Percentiles rank a stretch among this genome's conserved stretches.
phyloP scores from a whole-genome alignment of 2,113 vertebrate genomes.

The Silurus meridionalis region DNA sequence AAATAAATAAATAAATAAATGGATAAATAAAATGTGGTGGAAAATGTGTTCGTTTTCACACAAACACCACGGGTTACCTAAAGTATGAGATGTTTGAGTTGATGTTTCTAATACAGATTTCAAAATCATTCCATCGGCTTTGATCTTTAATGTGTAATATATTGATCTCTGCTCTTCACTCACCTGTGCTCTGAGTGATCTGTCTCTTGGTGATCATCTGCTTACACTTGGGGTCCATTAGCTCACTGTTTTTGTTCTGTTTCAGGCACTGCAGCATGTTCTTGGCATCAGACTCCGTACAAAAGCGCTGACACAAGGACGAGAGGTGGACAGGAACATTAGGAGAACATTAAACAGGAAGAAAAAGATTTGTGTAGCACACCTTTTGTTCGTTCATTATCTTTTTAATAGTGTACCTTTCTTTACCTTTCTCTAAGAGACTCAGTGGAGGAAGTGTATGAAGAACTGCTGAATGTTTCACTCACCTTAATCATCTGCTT shows the following conservation, averaged over 20 bases:
- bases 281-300: constrained; percentile 84
- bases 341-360: background rate
- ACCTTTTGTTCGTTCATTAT: background rate
- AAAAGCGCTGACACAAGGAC: constrained; percentile 77
- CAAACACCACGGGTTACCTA: too few species aligned
- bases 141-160: background rate
- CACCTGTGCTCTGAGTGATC: constrained; percentile 83
- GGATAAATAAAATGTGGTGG: too few species aligned
- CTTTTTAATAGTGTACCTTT: background rate
- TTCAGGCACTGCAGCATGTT: constrained; percentile 83
- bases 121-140: too few species aligned
- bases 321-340: background rate
- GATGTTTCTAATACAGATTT: too few species aligned
- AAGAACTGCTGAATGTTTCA: too few species aligned
- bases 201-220: constrained; percentile 92
- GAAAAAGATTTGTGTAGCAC: background rate
- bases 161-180: background rate
- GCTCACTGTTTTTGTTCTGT: constrained; percentile 87
- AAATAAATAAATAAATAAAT: too few species aligned
- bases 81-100: too few species aligned
- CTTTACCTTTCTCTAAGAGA: too few species aligned
- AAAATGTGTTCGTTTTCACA: too few species aligned
- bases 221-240: constrained; percentile 91
- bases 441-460: too few species aligned
- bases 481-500: constrained; percentile 91